Evolutionary conservation across 1,140 invertebrate genomes (phyloP), one percentile per base, ranked within the genome.

Genomic region (Nephila pilipes): DNA sequence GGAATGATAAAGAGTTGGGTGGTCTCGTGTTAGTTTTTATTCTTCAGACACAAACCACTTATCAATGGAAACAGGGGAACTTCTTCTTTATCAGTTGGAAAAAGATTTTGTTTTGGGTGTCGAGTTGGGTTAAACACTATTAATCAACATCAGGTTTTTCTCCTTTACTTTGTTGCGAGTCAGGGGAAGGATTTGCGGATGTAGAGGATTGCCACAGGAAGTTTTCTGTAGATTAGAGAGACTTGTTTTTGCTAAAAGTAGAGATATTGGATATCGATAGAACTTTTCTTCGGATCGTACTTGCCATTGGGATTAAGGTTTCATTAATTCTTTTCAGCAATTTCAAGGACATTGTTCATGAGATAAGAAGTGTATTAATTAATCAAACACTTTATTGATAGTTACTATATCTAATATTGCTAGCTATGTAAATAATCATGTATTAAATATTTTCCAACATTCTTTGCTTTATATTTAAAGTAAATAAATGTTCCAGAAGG

Each of bases 101-200:
- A 75, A 75, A 75, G 69, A 75, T 75, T 75, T 75, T 75, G 32
- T 75, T 75, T 36, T 36, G 69, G 65, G 29, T 75, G 69, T 75
- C 29, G 69, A 75, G 25, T 75, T 75, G 29, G 29, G 65, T 18
- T 25, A 75, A 75, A 75, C 69, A 36, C 32, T 18, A 75, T 75
- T 75, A 32, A 75, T 75, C 69, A 75, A 75, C 69, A 75, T 75
- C 69, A 36, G 25, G 29, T 36, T 75, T 32, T 20, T 75, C n/a
- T 65, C 1, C 1, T 75, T 75, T 75, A 32, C 29, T 75, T 75
- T 75, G 4, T 2, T 22, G 29, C 18, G 14, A 20, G 29, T 1
- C 4, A 65, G 63, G 4, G 5, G 18, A 14, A 29, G 29, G 32
- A 29, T 75, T 75, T 75, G 69, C 18, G 29, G 29, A 32, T 32